These are phyloP conservation scores for Peromyscus californicus DNA, from an alignment of 2,113 vertebrate species.

Conservation along the genomic window DNA sequence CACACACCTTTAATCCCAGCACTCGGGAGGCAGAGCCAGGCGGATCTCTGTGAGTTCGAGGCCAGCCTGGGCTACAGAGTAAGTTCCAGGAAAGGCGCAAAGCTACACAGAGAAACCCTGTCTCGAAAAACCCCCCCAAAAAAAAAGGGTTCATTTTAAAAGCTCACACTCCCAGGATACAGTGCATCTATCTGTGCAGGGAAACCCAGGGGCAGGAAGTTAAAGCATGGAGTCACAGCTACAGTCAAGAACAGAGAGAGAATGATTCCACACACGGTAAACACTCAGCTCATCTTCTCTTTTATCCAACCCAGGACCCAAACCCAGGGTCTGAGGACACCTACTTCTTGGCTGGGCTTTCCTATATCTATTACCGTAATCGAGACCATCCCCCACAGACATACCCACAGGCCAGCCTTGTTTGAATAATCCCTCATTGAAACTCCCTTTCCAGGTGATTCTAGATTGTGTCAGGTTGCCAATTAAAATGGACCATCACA, in stretches of 20 bases:
- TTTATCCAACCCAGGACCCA: not conserved
- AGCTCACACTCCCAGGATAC: not conserved
- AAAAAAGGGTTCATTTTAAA: not conserved
- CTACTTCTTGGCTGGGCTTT: not conserved
- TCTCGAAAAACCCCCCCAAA: too few relatives aligned
- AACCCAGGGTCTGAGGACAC: not conserved
- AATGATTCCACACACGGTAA: not conserved
- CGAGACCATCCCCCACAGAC: not conserved
- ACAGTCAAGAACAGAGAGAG: not conserved
- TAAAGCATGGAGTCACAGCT: not conserved
- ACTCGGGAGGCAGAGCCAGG: too few relatives aligned
- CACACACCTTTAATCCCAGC: too few relatives aligned
- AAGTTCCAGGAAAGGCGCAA: too few relatives aligned
- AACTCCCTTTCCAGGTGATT: not conserved
- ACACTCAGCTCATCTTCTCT: not conserved
- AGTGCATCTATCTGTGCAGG: not conserved
- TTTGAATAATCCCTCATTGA: not conserved
- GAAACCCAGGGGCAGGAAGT: not conserved
- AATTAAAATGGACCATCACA: not conserved
- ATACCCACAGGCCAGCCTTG: not conserved
- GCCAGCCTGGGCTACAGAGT: too few relatives aligned
- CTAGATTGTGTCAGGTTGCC: not conserved
- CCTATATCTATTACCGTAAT: not conserved
- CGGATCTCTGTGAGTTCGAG: too few relatives aligned
- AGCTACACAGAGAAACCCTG: too few relatives aligned